phyloP scores from a whole-genome alignment of 2,113 vertebrate genomes.

The Hyla sarda region DNA sequence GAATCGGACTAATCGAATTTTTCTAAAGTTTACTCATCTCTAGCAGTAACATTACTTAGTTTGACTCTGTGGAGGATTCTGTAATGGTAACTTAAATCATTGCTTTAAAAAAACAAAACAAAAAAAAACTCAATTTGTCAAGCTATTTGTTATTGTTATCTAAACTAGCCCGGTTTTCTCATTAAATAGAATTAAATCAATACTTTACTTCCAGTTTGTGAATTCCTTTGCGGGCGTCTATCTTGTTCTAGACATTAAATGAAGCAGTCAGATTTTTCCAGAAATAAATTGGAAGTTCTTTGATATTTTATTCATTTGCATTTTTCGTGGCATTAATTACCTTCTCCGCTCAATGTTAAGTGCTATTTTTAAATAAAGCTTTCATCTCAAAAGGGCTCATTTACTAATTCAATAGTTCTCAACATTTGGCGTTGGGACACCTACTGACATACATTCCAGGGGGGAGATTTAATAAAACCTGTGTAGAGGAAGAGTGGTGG shows the following conservation, averaged over 20 bases:
- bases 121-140: conserved; percentile 8
- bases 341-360: not conserved
- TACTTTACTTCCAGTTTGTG: not conserved
- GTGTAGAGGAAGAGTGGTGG: no score
- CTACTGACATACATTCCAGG: not conserved
- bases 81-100: conserved; percentile 20
- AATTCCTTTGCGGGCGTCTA: conserved; percentile 2
- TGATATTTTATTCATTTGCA: conserved; percentile 29
- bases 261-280: conserved; percentile 20
- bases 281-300: conserved; percentile 14
- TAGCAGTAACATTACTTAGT: not conserved
- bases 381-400: not conserved
- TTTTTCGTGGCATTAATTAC: conserved; percentile 15
- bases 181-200: conserved; percentile 26
- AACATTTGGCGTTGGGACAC: not conserved
- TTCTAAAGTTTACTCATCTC: not conserved
- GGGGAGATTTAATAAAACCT: no score
- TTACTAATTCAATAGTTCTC: not conserved
- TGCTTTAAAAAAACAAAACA: no score
- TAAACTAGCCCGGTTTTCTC: not conserved
- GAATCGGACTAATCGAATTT: no score
- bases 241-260: conserved; percentile 22
- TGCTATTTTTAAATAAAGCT: not conserved
- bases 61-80: not conserved
- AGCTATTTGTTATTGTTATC: conserved; percentile 20